Evolutionary conservation across 2,797 vertebrate species (phyloP).

Genomic region (Mionectes olivaceus): DNA sequence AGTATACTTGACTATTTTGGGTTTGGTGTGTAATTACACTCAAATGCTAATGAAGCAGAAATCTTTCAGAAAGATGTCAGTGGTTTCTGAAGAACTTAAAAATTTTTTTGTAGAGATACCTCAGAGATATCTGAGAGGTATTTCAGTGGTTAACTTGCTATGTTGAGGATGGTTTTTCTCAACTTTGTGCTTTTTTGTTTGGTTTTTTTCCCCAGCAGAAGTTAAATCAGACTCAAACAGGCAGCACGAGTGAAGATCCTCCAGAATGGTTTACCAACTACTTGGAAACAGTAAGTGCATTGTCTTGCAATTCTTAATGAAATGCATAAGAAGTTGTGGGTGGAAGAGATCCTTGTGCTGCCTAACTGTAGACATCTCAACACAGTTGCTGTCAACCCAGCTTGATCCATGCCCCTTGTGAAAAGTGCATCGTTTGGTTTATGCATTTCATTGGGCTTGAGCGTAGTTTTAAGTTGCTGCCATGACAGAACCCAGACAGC

Average conservation of each 20-base stretch:
- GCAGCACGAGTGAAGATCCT: slow-evolving; percentile 84
- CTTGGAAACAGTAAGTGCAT: slow-evolving; percentile 89
- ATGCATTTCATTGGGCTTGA: background rate
- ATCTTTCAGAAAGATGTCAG: background rate
- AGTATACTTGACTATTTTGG: background rate
- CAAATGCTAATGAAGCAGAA: background rate
- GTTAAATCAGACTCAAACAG: slow-evolving; percentile 27
- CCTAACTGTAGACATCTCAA: background rate
- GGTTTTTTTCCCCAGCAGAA: background rate
- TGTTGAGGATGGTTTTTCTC: background rate
- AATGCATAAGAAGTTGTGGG: background rate
- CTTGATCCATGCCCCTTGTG: background rate
- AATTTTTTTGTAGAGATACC: background rate
- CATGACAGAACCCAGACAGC: background rate
- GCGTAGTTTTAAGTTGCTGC: background rate
- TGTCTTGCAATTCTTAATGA: background rate
- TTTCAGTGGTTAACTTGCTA: background rate
- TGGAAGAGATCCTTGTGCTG: background rate
- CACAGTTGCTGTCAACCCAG: background rate
- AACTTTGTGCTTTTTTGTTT: background rate
- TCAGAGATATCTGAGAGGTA: background rate
- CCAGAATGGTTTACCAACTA: slow-evolving; percentile 95
- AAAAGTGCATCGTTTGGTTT: background rate
- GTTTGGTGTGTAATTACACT: background rate
- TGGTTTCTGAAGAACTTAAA: background rate